Evolutionary conservation across 2,888 invertebrate genomes (phyloP).

Genomic region (Sarcophaga subvicina): DNA sequence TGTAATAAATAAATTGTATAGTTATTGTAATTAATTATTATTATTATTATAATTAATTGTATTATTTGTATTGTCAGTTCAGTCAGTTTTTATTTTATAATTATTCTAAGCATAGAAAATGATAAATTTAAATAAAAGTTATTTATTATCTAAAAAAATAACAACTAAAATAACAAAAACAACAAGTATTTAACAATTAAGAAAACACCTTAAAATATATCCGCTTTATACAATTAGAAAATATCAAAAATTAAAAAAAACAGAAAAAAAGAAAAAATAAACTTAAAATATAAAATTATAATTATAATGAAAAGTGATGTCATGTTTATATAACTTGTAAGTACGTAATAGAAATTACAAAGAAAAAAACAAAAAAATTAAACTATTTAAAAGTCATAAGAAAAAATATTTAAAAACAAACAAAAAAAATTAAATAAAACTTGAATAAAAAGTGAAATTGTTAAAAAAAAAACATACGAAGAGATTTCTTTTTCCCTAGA

Average conservation of each 20-base stretch:
- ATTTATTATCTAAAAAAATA: conserved; percentile 75
- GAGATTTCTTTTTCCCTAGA: too few relatives aligned
- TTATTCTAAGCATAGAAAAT: conserved; percentile 74
- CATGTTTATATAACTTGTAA: conserved; percentile 78
- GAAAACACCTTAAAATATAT: conserved; percentile 51
- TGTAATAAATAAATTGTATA: conserved; percentile 77
- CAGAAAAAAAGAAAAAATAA: conserved; percentile 24
- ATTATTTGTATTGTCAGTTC: conserved; percentile 14
- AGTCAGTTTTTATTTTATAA: conserved; percentile 71
- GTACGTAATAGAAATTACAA: conserved; percentile 67
- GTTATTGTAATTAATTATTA: conserved; percentile 69
- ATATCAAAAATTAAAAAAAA: conserved; percentile 38
- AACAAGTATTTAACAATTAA: conserved; percentile 23
- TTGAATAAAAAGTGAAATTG: conserved; percentile 76
- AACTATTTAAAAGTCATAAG: conserved; percentile 76
- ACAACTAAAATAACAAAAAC: conserved; percentile 18
- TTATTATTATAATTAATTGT: conserved; percentile 44
- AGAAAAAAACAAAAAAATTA: conserved; percentile 71
- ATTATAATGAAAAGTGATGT: conserved; percentile 79
- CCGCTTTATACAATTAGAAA: conserved; percentile 68
- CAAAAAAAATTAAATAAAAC: conserved; percentile 64
- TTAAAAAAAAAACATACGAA: conserved; percentile 70
- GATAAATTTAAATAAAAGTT: conserved; percentile 71
- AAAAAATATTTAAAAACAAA: conserved; percentile 29
- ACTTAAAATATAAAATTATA: conserved; percentile 75